phyloP scores from a whole-genome alignment of 2,888 invertebrate genomes.

The Ennomos fuscantarius region DNA sequence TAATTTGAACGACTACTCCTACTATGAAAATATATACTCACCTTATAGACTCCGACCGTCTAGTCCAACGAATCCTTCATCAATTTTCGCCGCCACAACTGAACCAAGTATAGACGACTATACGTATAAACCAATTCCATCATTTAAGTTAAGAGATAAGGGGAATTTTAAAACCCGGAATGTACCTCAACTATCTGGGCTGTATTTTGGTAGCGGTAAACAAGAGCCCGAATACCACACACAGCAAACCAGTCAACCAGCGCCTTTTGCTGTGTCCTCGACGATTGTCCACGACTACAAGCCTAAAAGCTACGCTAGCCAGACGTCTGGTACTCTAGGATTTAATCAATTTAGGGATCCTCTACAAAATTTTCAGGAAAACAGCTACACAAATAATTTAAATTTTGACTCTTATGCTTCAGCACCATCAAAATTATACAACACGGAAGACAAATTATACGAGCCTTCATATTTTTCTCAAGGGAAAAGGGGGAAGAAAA shows the following conservation, averaged over 20 bases:
- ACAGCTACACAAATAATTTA: constrained; percentile 63
- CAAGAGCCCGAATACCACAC: constrained; percentile 55
- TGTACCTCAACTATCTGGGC: constrained; percentile 43
- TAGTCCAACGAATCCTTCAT: constrained; percentile 51
- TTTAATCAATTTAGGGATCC: constrained; percentile 64
- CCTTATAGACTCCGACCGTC: constrained; percentile 57
- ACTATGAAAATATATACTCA: constrained; percentile 72
- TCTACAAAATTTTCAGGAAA: constrained; percentile 61
- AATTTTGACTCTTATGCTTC: constrained; percentile 72
- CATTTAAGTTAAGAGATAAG: constrained; percentile 64
- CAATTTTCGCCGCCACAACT: constrained; percentile 43
- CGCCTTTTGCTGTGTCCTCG: constrained; percentile 70
- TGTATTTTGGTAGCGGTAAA: constrained; percentile 57
- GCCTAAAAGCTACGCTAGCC: constrained; percentile 55
- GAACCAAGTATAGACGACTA: constrained; percentile 58
- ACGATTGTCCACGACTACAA: constrained; percentile 74
- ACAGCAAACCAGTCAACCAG: constrained; percentile 57
- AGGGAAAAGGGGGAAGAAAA: constrained; percentile 64
- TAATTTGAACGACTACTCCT: constrained; percentile 62
- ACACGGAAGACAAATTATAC: constrained; percentile 58
- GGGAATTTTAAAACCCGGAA: constrained; percentile 55
- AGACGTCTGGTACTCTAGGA: constrained; percentile 44
- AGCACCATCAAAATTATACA: constrained; percentile 60
- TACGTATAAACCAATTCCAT: constrained; percentile 54
- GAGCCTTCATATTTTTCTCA: constrained; percentile 46